phyloP scores from a whole-genome alignment of 2,888 invertebrate genomes.

The Maniola hyperantus region DNA sequence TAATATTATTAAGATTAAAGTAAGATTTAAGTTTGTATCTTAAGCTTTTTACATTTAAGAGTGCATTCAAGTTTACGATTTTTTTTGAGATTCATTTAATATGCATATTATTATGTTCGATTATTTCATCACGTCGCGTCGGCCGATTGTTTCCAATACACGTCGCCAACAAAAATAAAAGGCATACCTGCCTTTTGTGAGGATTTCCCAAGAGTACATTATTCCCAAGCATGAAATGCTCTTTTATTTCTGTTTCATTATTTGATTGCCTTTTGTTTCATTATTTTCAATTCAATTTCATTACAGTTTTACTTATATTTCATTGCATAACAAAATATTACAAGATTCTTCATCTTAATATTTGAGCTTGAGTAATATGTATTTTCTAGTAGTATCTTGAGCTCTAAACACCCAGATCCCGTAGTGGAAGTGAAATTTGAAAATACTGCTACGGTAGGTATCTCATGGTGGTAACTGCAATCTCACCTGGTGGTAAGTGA shows the following conservation, averaged over 20 bases:
- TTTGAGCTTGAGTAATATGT: neutral
- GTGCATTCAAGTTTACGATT: no score
- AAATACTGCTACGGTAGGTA: neutral
- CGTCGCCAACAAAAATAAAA: conserved; percentile 20
- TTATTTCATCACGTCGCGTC: conserved; percentile 7
- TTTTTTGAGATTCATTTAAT: no score
- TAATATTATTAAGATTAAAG: no score
- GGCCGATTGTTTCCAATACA: conserved; percentile 8
- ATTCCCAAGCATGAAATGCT: conserved; percentile 20
- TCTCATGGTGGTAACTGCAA: no score
- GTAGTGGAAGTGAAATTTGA: neutral
- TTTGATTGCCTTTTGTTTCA: conserved; percentile 20
- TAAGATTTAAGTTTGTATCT: no score
- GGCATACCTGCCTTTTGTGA: conserved; percentile 16
- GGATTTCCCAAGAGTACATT: conserved; percentile 23
- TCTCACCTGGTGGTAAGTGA: no score
- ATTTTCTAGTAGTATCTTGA: neutral
- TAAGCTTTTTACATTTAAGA: no score
- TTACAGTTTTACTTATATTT: neutral
- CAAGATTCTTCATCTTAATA: neutral
- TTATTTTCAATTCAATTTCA: conserved; percentile 13
- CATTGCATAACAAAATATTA: neutral
- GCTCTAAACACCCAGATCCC: neutral
- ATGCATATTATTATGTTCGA: neutral
- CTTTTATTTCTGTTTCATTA: conserved; percentile 19